A percentile compares a stretch with the other conserved stretches of the same genome.
Evolutionary conservation across 2,888 invertebrate genomes (phyloP).

Genomic region (Helicoverpa assulta): DNA sequence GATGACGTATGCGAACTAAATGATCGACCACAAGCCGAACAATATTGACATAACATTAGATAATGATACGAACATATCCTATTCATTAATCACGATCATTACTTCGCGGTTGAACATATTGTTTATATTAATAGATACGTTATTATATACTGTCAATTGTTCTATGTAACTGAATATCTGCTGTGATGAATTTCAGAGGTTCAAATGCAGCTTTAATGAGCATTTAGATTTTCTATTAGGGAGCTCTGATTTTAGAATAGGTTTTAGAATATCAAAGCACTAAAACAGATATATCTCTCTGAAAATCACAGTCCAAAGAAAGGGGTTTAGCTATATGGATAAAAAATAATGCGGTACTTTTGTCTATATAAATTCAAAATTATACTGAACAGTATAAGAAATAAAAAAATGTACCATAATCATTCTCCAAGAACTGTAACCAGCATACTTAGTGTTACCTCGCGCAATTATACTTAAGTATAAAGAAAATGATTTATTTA

Average conservation of each 20-base stretch:
- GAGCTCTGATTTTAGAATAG: too few relatives aligned
- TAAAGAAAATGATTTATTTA: conserved; percentile 40
- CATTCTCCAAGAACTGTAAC: conserved; percentile 5
- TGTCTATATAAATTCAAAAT: not conserved
- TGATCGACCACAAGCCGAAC: conserved; percentile 36
- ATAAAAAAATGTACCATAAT: not conserved
- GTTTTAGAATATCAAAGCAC: too few relatives aligned
- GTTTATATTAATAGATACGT: conserved; percentile 44
- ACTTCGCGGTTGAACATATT: conserved; percentile 28
- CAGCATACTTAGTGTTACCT: conserved; percentile 14
- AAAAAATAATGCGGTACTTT: too few relatives aligned
- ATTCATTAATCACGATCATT: conserved; percentile 61
- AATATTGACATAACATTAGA: conserved; percentile 56
- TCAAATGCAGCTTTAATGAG: not conserved
- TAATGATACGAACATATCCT: conserved; percentile 57
- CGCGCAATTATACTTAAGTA: conserved; percentile 37
- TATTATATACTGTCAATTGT: conserved; percentile 20
- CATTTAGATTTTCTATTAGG: too few relatives aligned
- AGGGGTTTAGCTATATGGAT: too few relatives aligned
- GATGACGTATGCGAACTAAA: conserved; percentile 49
- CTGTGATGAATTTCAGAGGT: not conserved
- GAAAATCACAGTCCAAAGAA: too few relatives aligned
- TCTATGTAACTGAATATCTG: conserved; percentile 28
- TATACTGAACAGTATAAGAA: not conserved
- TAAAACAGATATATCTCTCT: too few relatives aligned